These are phyloP conservation scores for Chaetodon trifascialis DNA, from an alignment of 2,113 vertebrate genomes.

Conservation along the genomic window DNA sequence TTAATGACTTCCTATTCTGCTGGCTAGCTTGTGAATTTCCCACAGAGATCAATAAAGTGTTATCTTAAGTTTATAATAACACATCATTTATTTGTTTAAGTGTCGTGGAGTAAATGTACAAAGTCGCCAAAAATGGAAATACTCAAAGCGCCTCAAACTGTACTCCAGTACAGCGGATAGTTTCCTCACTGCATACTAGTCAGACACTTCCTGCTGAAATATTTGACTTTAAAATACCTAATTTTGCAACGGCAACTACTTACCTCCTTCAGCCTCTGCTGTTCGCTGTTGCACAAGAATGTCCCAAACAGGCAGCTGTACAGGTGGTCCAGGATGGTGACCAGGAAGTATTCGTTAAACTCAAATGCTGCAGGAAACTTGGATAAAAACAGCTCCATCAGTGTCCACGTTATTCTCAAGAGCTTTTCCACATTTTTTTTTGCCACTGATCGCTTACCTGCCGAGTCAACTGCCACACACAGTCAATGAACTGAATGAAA, in stretches of 20 bases:
- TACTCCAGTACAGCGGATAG: too few species aligned
- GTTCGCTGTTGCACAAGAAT: conserved; percentile 96
- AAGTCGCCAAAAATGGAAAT: too few species aligned
- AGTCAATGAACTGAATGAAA: conserved; percentile 98
- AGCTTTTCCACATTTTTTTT: not conserved
- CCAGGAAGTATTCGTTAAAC: conserved; percentile 96
- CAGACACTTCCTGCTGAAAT: not conserved
- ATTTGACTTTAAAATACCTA: not conserved
- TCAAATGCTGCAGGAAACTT: conserved; percentile 98
- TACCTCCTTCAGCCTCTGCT: conserved; percentile 94
- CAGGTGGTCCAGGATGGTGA: conserved; percentile 96
- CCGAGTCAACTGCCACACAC: conserved; percentile 98
- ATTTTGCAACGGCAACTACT: conserved; percentile 24
- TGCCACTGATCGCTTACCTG: conserved; percentile 86
- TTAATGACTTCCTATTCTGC: not conserved
- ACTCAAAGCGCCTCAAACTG: too few species aligned
- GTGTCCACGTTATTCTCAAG: not conserved
- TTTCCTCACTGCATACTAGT: too few species aligned
- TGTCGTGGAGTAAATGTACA: too few species aligned
- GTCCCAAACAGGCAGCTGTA: conserved; percentile 98
- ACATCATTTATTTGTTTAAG: too few species aligned
- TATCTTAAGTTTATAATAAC: too few species aligned
- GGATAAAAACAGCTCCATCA: conserved; percentile 50
- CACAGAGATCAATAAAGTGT: too few species aligned
- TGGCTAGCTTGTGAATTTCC: too few species aligned